Base-by-base conservation (phyloP, 2,797 vertebrate genomes). In the Chanos chanos region DNA sequence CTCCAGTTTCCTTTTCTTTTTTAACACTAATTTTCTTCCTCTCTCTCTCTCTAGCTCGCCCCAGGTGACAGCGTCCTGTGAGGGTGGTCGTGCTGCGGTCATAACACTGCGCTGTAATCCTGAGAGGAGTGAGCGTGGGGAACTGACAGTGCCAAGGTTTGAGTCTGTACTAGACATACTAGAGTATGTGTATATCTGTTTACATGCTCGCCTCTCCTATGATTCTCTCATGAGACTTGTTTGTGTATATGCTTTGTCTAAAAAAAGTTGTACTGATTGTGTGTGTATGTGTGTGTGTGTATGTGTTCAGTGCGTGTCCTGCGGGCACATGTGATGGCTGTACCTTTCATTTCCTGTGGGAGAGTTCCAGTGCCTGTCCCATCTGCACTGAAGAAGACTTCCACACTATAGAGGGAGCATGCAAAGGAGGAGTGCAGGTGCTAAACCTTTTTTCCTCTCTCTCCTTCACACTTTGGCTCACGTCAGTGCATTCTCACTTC, bases 251-350 rank as follows among this genome's bases (percentile, higher is more conserved):
- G 28, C n/a, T 12, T 3, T 25, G 13, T n/a, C 19, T 24, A 24
- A 31, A 1, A 21, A 8, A 13, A 2, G 10, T 10, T n/a, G 19
- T 43, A 43, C 18, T 5, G 19, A 21, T 10, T 41, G 4, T 19
- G n/a, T 43, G 12, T 8, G 18, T 24, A 30, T 24, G 41, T 39
- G 21, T 21, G 2, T 9, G 43, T 41, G 41, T 66, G 47, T 73
- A 19, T 61, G 28, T 54, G 36, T 66, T 58, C 74, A 98, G 96
- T 71, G 86, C 76, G 64, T 99, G 97, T 56, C 94, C 95, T 0
- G 96, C 93, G 0, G 97, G 94, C 31, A 99, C 96, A 2, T 98
- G 97, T 0, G 92, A 99, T 36, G 95, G 97, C 47, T 99, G 96
- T 75, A 89, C 83, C 6, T 99, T 98, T 79, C 78, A 91, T 68